Conservation (phyloP, 2,888 invertebrate genomes). For the Callosobruchus maculatus region DNA sequence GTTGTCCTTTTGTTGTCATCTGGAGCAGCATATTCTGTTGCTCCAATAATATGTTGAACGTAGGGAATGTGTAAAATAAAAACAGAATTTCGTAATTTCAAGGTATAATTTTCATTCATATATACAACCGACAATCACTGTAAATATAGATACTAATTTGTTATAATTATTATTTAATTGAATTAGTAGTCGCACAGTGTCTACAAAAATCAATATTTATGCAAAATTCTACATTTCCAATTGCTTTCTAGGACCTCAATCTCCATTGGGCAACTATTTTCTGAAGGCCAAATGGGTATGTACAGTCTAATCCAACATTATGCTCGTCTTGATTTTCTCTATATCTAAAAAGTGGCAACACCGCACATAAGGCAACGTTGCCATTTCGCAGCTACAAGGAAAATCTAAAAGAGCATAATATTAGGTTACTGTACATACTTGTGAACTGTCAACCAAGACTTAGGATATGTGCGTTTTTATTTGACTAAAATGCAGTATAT, state of each 20-base stretch:
- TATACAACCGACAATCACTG: slow-evolving; percentile 34
- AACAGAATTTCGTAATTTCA: slow-evolving; percentile 22
- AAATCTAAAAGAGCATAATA: neutral
- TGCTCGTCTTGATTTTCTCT: neutral
- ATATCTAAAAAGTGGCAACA: neutral
- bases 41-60: no score
- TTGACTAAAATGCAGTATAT: neutral
- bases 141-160: slow-evolving; percentile 26
- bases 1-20: no score
- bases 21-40: no score
- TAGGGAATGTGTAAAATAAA: neutral
- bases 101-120: slow-evolving; percentile 31
- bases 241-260: neutral
- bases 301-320: neutral
- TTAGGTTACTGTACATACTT: neutral
- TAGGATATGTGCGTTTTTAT: neutral
- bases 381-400: neutral
- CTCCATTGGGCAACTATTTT: neutral
- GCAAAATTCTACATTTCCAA: neutral
- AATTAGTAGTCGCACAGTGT: neutral
- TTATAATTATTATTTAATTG: slow-evolving; percentile 6
- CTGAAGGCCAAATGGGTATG: neutral
- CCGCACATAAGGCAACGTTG: neutral
- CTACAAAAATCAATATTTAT: neutral
- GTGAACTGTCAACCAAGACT: neutral